These are phyloP conservation scores for Nephrocerus scutellatus DNA, from an alignment of 2,888 invertebrate genomes.

Conservation along the genomic window DNA sequence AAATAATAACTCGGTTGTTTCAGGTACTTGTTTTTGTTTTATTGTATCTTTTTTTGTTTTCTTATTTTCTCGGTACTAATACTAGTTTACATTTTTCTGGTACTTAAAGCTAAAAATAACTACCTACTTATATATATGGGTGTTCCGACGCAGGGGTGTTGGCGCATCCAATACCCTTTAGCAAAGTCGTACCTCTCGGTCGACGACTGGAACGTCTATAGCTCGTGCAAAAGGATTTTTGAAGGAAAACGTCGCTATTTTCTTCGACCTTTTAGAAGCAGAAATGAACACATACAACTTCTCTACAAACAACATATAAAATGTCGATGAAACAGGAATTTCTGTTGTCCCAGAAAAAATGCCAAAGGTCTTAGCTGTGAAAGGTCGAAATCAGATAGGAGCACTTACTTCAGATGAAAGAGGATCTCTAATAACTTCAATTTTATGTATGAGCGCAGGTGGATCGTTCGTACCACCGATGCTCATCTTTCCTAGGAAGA, in stretches of 20 bases:
- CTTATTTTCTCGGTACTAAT: no score
- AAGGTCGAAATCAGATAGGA: no score
- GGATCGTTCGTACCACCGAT: conserved; percentile 11
- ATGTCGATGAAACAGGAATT: conserved; percentile 17
- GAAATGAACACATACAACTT: conserved; percentile 9
- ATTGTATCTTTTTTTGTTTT: no score
- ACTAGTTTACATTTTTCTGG: no score
- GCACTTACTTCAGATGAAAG: conserved; percentile 15
- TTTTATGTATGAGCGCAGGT: conserved; percentile 15
- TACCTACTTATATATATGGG: no score
- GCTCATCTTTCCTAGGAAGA: conserved; percentile 17
- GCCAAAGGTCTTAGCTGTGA: conserved; percentile 11
- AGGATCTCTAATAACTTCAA: conserved; percentile 11
- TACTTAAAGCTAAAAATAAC: no score
- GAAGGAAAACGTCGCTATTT: conserved; percentile 8
- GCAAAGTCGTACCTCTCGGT: no score
- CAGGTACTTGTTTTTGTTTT: no score
- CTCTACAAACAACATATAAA: conserved; percentile 12
- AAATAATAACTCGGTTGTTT: no score
- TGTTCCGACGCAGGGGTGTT: no score
- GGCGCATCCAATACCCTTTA: no score
- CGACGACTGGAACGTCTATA: conserved; percentile 10
- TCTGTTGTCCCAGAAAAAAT: conserved; percentile 14
- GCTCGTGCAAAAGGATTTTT: conserved; percentile 7
- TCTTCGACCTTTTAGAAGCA: no score